These are phyloP conservation scores for Eupithecia abbreviata DNA, from an alignment of 2,888 invertebrate genomes.

Conservation along the genomic window DNA sequence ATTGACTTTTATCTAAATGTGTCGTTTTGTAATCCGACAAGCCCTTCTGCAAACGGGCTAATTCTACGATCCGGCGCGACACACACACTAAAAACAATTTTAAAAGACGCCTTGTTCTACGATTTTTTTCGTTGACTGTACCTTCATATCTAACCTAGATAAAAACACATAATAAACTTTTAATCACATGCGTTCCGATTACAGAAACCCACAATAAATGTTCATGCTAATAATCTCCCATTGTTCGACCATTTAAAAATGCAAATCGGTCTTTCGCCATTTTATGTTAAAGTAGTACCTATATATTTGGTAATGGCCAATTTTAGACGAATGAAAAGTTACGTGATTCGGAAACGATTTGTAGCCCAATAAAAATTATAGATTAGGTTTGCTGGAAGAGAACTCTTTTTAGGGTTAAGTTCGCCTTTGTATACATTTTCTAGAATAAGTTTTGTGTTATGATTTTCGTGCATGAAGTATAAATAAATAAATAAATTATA, in stretches of 20 bases:
- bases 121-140: background rate
- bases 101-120: background rate
- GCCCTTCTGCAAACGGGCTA: too few species aligned
- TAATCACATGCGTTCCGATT: background rate
- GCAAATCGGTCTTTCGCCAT: slow-evolving; percentile 8
- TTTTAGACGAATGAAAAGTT: background rate
- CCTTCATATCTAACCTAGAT: background rate
- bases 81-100: too few species aligned
- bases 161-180: slow-evolving; percentile 7
- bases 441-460: too few species aligned
- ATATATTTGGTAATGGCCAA: background rate
- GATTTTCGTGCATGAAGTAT: too few species aligned
- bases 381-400: too few species aligned
- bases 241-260: slow-evolving; percentile 13
- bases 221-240: slow-evolving; percentile 6
- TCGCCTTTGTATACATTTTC: too few species aligned
- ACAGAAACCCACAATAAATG: slow-evolving; percentile 1
- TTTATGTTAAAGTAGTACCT: background rate
- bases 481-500: too few species aligned
- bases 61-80: too few species aligned
- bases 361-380: background rate
- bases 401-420: too few species aligned
- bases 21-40: too few species aligned
- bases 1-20: too few species aligned
- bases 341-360: background rate